phyloP scores from a whole-genome alignment of 2,797 vertebrate species.

The Cuniculus paca region DNA sequence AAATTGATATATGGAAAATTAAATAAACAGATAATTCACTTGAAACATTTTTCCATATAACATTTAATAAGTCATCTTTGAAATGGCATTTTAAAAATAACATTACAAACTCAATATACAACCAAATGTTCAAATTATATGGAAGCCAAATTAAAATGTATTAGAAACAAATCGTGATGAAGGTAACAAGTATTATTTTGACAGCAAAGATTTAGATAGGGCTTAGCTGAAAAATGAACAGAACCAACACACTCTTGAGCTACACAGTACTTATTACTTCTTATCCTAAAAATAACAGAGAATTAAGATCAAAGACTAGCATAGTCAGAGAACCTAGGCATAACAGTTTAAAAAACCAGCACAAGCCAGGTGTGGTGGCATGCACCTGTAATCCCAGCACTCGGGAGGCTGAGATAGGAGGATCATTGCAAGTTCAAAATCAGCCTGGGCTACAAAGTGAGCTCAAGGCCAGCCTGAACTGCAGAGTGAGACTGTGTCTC shows the following conservation, averaged over 20 bases:
- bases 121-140: constrained; percentile 57
- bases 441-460: too few relatives aligned
- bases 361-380: too few relatives aligned
- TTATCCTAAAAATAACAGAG: neutral
- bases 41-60: constrained; percentile 36
- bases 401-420: too few relatives aligned
- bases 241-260: neutral
- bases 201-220: constrained; percentile 37
- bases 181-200: constrained; percentile 49
- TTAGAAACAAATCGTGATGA: neutral
- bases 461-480: too few relatives aligned
- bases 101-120: constrained; percentile 61
- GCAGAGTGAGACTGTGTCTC: too few relatives aligned
- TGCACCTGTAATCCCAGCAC: too few relatives aligned
- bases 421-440: too few relatives aligned
- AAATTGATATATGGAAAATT: constrained; percentile 46
- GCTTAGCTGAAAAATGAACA: constrained; percentile 14
- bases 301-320: constrained; percentile 30
- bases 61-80: constrained; percentile 62
- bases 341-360: constrained; percentile 1
- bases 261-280: neutral
- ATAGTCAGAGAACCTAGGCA: neutral
- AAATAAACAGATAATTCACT: constrained; percentile 54
- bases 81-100: constrained; percentile 59
- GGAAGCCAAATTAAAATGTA: constrained; percentile 52